phyloP scores from a whole-genome alignment of 2,113 vertebrate genomes.

The Montifringilla adamsi region DNA sequence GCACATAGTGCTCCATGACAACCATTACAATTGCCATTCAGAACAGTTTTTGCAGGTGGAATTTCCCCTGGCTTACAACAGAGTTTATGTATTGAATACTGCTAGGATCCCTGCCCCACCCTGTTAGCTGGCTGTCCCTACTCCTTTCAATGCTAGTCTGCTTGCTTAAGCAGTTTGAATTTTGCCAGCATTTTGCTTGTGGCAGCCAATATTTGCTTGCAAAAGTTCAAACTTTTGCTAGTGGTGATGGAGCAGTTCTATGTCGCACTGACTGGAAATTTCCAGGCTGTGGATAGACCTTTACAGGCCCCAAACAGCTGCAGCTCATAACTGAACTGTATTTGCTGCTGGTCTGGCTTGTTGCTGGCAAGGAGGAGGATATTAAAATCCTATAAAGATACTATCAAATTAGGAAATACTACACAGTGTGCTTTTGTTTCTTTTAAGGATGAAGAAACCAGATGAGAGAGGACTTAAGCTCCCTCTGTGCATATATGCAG shows the following conservation, averaged over 20 bases:
- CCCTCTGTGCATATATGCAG: constrained; percentile 37
- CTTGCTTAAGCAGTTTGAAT: neutral
- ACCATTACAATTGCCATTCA: neutral
- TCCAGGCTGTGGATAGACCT: constrained; percentile 11
- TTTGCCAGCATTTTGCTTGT: neutral
- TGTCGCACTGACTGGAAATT: constrained; percentile 2
- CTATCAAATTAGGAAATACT: constrained; percentile 54
- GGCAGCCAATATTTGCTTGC: neutral
- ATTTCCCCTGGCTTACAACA: neutral
- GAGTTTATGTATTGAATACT: neutral
- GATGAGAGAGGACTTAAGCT: constrained; percentile 16
- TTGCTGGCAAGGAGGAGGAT: constrained; percentile 20
- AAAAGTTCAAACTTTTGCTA: neutral
- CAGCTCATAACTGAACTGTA: constrained; percentile 26
- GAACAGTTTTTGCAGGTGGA: neutral
- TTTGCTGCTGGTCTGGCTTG: constrained; percentile 39
- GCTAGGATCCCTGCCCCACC: neutral
- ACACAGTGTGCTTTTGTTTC: constrained; percentile 47
- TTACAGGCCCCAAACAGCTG: constrained; percentile 19
- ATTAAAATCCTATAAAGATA: constrained; percentile 61
- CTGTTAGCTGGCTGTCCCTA: neutral
- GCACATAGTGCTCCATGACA: neutral
- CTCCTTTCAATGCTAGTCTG: neutral
- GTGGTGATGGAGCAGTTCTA: neutral
- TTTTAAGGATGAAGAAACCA: constrained; percentile 54